A percentile compares a stretch with the other conserved stretches of the same genome.
These are phyloP conservation scores for Lagria hirta DNA, from an alignment of 2,888 invertebrate species.

Conservation along the genomic window DNA sequence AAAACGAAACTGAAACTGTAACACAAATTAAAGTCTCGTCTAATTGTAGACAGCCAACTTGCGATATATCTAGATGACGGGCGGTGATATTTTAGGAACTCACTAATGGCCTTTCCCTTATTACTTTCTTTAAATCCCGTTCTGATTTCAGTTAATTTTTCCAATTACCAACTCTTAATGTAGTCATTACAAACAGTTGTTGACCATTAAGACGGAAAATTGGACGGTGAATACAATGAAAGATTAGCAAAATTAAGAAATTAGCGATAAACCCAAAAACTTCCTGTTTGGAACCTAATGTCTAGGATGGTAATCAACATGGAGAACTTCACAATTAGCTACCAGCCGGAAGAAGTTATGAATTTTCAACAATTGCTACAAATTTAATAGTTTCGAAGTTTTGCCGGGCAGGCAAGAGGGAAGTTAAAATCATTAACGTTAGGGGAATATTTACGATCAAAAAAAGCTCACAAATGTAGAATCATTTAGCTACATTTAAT, in stretches of 20 bases:
- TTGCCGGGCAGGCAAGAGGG: not conserved
- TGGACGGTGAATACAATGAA: constrained; percentile 31
- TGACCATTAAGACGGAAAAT: constrained; percentile 43
- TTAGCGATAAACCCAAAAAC: constrained; percentile 24
- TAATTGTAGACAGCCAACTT: constrained; percentile 32
- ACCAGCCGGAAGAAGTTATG: constrained; percentile 9
- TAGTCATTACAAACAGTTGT: constrained; percentile 47
- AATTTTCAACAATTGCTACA: constrained; percentile 3
- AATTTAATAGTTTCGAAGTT: not conserved
- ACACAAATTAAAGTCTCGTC: constrained; percentile 26
- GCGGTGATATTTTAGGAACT: constrained; percentile 37
- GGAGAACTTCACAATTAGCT: constrained; percentile 13
- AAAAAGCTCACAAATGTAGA: no score
- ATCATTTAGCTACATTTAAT: no score
- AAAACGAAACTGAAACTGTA: no score
- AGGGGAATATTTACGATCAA: no score
- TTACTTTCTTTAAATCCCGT: constrained; percentile 36
- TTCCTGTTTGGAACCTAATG: constrained; percentile 18
- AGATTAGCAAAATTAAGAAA: constrained; percentile 40
- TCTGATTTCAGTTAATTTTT: constrained; percentile 42
- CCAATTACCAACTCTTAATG: constrained; percentile 44
- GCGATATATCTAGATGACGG: constrained; percentile 21
- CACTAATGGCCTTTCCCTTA: constrained; percentile 34
- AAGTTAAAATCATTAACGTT: no score
- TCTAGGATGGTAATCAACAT: constrained; percentile 18